These are phyloP conservation scores for Copidosoma aretas DNA, from an alignment of 2,888 invertebrate genomes.

Conservation along the genomic window DNA sequence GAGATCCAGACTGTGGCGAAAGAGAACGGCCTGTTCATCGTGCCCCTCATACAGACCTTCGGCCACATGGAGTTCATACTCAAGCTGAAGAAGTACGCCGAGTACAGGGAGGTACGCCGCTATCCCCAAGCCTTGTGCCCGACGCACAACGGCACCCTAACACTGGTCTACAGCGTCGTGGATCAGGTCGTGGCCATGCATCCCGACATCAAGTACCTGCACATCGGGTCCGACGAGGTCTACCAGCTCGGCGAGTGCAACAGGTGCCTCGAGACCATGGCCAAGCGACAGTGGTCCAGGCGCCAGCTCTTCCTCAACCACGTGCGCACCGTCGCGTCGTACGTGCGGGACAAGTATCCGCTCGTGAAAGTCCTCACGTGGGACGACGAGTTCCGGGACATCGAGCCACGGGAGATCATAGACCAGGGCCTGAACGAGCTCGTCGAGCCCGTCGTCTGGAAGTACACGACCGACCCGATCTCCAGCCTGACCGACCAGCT, in stretches of 20 bases:
- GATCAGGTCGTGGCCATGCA: slow-evolving; percentile 72
- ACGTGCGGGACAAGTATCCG: slow-evolving; percentile 64
- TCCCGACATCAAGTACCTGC: slow-evolving; percentile 67
- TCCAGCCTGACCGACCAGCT: slow-evolving; percentile 62
- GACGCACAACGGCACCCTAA: slow-evolving; percentile 66
- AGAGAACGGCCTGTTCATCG: slow-evolving; percentile 70
- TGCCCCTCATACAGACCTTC: slow-evolving; percentile 85
- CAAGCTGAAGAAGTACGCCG: slow-evolving; percentile 72
- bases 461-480: slow-evolving; percentile 66
- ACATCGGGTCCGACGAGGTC: slow-evolving; percentile 87
- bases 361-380: slow-evolving; percentile 73
- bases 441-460: slow-evolving; percentile 76
- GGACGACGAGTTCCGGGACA: slow-evolving; percentile 80
- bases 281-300: slow-evolving; percentile 63
- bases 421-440: slow-evolving; percentile 60
- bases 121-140: slow-evolving; percentile 77
- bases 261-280: slow-evolving; percentile 63
- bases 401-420: slow-evolving; percentile 63
- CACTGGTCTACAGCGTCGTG: slow-evolving; percentile 72
- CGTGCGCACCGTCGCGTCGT: slow-evolving; percentile 65
- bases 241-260: slow-evolving; percentile 73
- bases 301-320: slow-evolving; percentile 71
- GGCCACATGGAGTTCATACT: slow-evolving; percentile 84
- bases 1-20: slow-evolving; percentile 67
- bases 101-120: slow-evolving; percentile 70